Conservation (phyloP, 2,888 invertebrate genomes). For the Sylvicola fuscatus region DNA sequence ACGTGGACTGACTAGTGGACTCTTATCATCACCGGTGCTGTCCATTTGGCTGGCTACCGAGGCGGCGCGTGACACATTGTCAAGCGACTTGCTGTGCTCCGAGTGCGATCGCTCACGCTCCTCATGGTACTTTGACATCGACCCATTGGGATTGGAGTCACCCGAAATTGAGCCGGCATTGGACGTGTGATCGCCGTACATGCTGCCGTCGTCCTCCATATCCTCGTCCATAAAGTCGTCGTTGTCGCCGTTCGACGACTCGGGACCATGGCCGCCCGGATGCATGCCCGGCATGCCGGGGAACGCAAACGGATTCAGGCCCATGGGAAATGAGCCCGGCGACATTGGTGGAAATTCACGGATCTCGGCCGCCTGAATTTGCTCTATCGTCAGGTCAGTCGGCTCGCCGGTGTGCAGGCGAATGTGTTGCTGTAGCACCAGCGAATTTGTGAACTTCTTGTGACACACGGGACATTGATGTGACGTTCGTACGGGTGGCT, state of each 20-base stretch:
- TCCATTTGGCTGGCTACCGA: constrained; percentile 5
- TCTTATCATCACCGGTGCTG: constrained; percentile 5
- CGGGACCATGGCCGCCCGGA: constrained; percentile 18
- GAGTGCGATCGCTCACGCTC: constrained; percentile 12
- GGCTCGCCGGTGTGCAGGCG: constrained; percentile 82
- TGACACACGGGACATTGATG: constrained; percentile 97
- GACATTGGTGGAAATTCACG: constrained; percentile 44
- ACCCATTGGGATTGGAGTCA: constrained; percentile 6
- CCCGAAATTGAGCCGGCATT: constrained; percentile 12
- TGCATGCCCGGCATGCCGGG: constrained; percentile 3
- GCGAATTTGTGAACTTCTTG: constrained; percentile 87
- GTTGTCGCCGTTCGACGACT: constrained; percentile 24
- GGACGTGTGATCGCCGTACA: constrained; percentile 21
- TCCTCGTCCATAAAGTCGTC: constrained; percentile 22
- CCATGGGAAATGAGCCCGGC: constrained; percentile 18
- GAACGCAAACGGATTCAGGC: constrained; percentile 23
- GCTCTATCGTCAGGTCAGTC: constrained; percentile 64
- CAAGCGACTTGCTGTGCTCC: constrained; percentile 3
- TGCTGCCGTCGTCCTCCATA: constrained; percentile 21
- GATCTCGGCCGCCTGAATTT: constrained; percentile 70
- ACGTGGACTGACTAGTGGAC: background rate
- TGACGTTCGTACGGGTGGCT: constrained; percentile 76
- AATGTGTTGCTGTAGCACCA: constrained; percentile 90
- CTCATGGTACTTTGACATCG: constrained; percentile 1
- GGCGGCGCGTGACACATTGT: constrained; percentile 5